Base-by-base conservation (phyloP, 2,113 vertebrate genomes). In the Oriolus oriolus region DNA sequence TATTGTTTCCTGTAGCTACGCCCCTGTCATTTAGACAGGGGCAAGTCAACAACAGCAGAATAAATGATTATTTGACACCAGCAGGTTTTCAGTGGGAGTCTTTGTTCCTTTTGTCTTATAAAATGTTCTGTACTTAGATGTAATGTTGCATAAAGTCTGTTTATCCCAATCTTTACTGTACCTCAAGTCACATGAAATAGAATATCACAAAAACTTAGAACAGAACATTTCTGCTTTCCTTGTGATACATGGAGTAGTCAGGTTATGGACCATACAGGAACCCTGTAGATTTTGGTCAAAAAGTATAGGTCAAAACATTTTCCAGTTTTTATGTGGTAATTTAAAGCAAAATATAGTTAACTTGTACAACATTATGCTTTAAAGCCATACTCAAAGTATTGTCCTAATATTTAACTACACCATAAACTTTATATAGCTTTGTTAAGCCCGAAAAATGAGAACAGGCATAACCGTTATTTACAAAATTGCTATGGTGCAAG, bases 11-110 rank as follows among this genome's bases (percentile, higher is more conserved):
- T 91, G 37, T 65, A 81, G 42, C 31, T 57, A 66, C 70, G 60
- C 37, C 52, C 27, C 49, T 83, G 49, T 96, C 82, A 41, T 77
- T 91, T 80, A 93, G 69, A 74, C 0, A 16, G 22, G 64, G 68
- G 63, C 76, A 89, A 94, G 33, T 47, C 76, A 92, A 85, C 47
- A 89, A 76, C 44, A 76, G 33, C 26, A 90, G 44, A 96, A 91
- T 74, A 89, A 96, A 78, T n/a, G 74, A 65, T 89, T 95, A 77
- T 96, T 93, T 96, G 85, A 97, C 65, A 96, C 45, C 22, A 60
- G 65, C 57, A 93, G 78, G 52, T 96, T 95, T 94, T 94, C 63
- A 95, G 88, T 93, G 49, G 84, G 81, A 93, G 69, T 94, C 54
- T 94, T 89, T 89, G 68, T 93, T 97, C 78, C 45, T 83, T 94